These are phyloP conservation scores for Penaeus vannamei DNA, from an alignment of 1,140 invertebrate genomes.

Conservation along the genomic window DNA sequence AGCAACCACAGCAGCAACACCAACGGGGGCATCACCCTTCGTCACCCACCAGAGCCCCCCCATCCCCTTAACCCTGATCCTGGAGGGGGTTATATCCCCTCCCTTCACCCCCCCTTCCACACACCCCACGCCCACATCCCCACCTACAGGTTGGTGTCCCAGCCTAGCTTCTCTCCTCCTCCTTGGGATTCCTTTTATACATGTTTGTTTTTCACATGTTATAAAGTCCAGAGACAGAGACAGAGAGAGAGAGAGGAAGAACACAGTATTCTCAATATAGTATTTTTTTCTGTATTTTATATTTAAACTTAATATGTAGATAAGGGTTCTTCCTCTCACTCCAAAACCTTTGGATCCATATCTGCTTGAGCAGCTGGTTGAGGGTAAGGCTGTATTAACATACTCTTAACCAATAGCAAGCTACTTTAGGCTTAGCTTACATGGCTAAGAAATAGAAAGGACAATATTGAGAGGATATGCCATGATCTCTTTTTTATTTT, in stretches of 20 bases:
- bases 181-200: slow-evolving; percentile 4
- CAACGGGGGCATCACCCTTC: slow-evolving; percentile 50
- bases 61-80: slow-evolving; percentile 63
- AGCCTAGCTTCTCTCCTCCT: slow-evolving; percentile 41
- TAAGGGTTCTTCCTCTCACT: slow-evolving; percentile 1
- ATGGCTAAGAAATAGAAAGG: background rate
- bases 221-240: too few species aligned
- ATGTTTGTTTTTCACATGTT: too few species aligned
- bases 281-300: background rate
- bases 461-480: background rate
- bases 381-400: slow-evolving; percentile 28
- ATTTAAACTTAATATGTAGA: too few species aligned
- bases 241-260: too few species aligned
- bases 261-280: too few species aligned
- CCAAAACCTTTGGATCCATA: slow-evolving; percentile 21
- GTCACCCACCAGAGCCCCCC: slow-evolving; percentile 59
- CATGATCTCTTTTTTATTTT: too few species aligned
- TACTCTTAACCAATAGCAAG: slow-evolving; percentile 8
- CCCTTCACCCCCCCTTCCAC: slow-evolving; percentile 38
- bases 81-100: slow-evolving; percentile 55
- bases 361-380: slow-evolving; percentile 14
- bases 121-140: slow-evolving; percentile 83
- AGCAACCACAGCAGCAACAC: slow-evolving; percentile 53
- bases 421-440: slow-evolving; percentile 16
- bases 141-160: slow-evolving; percentile 82